phyloP scores from a whole-genome alignment of 2,113 vertebrate species.

The Perca fluviatilis region DNA sequence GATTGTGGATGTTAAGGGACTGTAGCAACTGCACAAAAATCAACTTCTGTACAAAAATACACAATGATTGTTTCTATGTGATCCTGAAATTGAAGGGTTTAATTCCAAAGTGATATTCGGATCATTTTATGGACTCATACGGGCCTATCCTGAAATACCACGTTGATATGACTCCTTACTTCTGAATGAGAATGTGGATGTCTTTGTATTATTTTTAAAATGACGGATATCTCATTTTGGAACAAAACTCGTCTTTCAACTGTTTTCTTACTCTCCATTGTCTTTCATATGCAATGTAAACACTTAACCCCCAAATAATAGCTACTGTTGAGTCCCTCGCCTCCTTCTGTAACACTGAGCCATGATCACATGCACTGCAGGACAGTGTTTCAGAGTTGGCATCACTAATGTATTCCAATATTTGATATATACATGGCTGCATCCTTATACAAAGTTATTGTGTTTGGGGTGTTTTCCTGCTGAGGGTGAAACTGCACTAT shows the following conservation, averaged over 20 bases:
- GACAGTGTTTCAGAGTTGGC: slow-evolving; percentile 1
- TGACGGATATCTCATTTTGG: slow-evolving; percentile 11
- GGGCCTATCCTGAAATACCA: not conserved
- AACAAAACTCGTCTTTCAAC: not conserved
- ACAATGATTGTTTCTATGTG: slow-evolving; percentile 6
- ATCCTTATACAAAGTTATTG: not conserved
- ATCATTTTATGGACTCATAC: not conserved
- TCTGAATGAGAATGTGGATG: not conserved
- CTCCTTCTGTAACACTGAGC: not conserved
- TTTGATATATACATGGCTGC: not conserved
- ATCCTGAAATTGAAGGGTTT: slow-evolving; percentile 9
- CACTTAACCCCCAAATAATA: not conserved
- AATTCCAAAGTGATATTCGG: slow-evolving; percentile 1
- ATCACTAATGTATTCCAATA: not conserved
- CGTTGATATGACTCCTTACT: not conserved
- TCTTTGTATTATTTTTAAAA: not conserved
- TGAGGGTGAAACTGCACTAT: slow-evolving; percentile 54
- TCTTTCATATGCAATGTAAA: not conserved
- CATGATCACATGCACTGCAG: not conserved
- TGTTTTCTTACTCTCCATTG: not conserved
- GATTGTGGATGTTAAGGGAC: slow-evolving; percentile 1
- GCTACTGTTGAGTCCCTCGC: not conserved
- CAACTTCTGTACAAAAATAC: not conserved
- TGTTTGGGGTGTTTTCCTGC: slow-evolving; percentile 39
- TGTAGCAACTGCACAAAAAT: not conserved